A percentile compares a stretch with the other conserved stretches of the same genome.
phyloP scores from a whole-genome alignment of 2,888 invertebrate species.

The Lepidochitona cinerea region DNA sequence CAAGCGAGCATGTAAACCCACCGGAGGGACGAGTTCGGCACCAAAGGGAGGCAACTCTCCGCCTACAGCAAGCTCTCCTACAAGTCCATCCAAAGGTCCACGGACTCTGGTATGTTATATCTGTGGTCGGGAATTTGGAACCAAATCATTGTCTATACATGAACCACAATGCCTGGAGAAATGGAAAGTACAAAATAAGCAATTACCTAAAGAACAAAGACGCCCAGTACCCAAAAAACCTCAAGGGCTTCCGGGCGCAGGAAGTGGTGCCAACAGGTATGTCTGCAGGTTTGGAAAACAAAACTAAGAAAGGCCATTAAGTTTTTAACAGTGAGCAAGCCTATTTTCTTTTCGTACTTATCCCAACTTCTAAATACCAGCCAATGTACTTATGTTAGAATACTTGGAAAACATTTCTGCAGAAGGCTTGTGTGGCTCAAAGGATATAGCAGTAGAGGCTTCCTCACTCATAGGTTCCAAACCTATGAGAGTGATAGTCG shows the following conservation, averaged over 20 bases:
- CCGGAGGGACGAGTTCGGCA: constrained; percentile 16
- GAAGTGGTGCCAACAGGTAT: constrained; percentile 8
- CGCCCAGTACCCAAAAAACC: constrained; percentile 76
- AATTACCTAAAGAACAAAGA: constrained; percentile 74
- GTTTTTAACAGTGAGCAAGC: no score
- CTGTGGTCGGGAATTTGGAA: constrained; percentile 78
- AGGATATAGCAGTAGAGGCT: no score
- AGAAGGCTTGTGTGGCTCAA: no score
- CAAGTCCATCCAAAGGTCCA: constrained; percentile 33
- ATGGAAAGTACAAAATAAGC: constrained; percentile 76
- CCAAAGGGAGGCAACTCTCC: background rate
- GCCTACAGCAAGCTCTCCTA: background rate
- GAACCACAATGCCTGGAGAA: constrained; percentile 79
- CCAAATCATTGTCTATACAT: constrained; percentile 77
- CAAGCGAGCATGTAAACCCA: constrained; percentile 75
- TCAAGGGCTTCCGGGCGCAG: constrained; percentile 18
- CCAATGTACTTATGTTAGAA: no score
- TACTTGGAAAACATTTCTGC: no score
- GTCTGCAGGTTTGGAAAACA: no score
- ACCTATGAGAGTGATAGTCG: no score
- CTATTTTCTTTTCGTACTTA: no score
- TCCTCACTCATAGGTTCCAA: no score
- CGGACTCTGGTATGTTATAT: constrained; percentile 75
- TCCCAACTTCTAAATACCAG: no score
- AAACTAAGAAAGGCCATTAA: no score